Evolutionary conservation across 2,113 vertebrate genomes (phyloP).

Genomic region (Sylvilagus bachmani): DNA sequence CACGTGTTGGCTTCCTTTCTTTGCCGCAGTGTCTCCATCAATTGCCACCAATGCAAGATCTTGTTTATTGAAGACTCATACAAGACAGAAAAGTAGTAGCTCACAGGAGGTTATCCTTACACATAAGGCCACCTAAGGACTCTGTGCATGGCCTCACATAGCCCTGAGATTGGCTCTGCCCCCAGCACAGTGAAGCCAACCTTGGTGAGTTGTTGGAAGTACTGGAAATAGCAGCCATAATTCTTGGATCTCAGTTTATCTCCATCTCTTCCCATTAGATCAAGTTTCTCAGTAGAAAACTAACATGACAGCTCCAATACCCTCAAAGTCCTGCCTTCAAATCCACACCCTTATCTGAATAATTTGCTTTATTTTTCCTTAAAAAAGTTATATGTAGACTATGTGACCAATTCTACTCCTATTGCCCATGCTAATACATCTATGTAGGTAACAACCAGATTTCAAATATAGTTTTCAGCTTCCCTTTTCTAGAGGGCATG

Average conservation of each 20-base stretch:
- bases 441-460: not conserved
- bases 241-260: slow-evolving; percentile 30
- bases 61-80: not conserved
- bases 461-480: not conserved
- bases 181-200: slow-evolving; percentile 49
- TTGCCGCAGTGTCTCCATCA: not conserved
- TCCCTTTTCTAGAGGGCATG: not conserved
- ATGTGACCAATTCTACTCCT: not conserved
- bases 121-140: slow-evolving; percentile 46
- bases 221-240: slow-evolving; percentile 54
- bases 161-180: slow-evolving; percentile 7
- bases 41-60: not conserved
- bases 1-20: not conserved
- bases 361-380: not conserved
- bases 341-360: not conserved
- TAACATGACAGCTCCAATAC: not conserved
- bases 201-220: slow-evolving; percentile 41
- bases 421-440: not conserved
- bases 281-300: not conserved
- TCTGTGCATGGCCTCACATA: slow-evolving; percentile 43
- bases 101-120: not conserved
- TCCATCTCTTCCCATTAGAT: not conserved
- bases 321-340: not conserved
- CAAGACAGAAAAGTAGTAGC: not conserved
- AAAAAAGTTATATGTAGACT: not conserved